Conservation (phyloP, 2,888 invertebrate genomes). For the Lepetodrilus schrolli region DNA sequence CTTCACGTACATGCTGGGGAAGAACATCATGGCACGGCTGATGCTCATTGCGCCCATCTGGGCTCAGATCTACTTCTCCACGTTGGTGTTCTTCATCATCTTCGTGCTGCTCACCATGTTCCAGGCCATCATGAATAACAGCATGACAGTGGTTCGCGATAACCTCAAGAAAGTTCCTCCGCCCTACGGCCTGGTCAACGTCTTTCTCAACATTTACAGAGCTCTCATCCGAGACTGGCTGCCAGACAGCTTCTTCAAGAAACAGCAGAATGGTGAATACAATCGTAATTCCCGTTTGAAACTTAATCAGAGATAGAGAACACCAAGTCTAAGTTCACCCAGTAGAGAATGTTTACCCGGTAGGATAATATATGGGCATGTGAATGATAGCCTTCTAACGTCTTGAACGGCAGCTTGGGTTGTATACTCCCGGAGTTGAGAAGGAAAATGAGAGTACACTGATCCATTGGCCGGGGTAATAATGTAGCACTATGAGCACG, state of each 20-base stretch:
- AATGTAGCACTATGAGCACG: too few relatives aligned
- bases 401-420: too few relatives aligned
- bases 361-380: too few relatives aligned
- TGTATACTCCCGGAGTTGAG: too few relatives aligned
- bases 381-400: too few relatives aligned
- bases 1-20: constrained; percentile 68
- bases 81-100: constrained; percentile 56
- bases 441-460: too few relatives aligned
- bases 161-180: constrained; percentile 40
- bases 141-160: constrained; percentile 48
- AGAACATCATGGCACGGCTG: constrained; percentile 52
- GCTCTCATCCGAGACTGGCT: constrained; percentile 36
- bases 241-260: constrained; percentile 28
- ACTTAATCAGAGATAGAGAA: too few relatives aligned
- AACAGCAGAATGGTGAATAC: background rate
- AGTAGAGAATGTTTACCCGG: too few relatives aligned
- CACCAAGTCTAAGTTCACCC: too few relatives aligned
- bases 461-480: too few relatives aligned
- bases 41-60: constrained; percentile 47
- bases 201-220: constrained; percentile 34
- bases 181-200: constrained; percentile 38
- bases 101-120: constrained; percentile 61
- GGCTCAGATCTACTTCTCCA: constrained; percentile 57
- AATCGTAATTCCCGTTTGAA: too few relatives aligned
- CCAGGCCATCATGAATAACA: constrained; percentile 59